These are phyloP conservation scores for Cotesia glomerata DNA, from an alignment of 1,140 invertebrate species.

Conservation along the genomic window DNA sequence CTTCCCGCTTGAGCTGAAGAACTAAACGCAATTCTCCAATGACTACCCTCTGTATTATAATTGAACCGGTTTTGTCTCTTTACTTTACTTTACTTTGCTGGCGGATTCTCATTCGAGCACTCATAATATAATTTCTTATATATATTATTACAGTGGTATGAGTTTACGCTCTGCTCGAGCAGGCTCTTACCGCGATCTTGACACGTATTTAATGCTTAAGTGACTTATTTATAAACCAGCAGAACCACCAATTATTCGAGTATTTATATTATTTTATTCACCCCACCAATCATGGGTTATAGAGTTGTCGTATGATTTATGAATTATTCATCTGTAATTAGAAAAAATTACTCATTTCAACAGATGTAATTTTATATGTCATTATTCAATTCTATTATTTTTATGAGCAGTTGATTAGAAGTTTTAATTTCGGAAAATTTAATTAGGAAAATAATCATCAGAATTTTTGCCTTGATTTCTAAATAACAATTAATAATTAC, in stretches of 20 bases:
- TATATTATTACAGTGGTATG: background rate
- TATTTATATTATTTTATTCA: background rate
- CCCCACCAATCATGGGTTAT: no score
- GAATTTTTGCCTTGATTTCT: no score
- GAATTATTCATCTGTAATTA: no score
- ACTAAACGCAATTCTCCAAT: background rate
- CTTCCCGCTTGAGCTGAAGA: background rate
- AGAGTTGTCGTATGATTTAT: no score
- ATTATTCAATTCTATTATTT: no score
- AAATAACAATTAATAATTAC: no score
- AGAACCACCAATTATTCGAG: background rate
- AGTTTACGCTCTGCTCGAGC: no score
- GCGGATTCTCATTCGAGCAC: conserved; percentile 1
- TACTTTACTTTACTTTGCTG: background rate
- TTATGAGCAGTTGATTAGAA: no score
- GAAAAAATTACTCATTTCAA: no score
- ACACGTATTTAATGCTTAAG: background rate
- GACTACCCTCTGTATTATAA: conserved; percentile 15
- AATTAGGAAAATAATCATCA: no score
- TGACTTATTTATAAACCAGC: conserved; percentile 1
- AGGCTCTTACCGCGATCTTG: background rate
- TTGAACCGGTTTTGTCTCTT: conserved; percentile 26
- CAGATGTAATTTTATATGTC: no score
- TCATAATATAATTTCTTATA: background rate
- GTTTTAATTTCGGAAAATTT: no score